Percentiles rank a stretch among this genome's conserved stretches.
Evolutionary conservation across 2,797 vertebrate genomes (phyloP).

Genomic region (Poliocrania exsul): DNA sequence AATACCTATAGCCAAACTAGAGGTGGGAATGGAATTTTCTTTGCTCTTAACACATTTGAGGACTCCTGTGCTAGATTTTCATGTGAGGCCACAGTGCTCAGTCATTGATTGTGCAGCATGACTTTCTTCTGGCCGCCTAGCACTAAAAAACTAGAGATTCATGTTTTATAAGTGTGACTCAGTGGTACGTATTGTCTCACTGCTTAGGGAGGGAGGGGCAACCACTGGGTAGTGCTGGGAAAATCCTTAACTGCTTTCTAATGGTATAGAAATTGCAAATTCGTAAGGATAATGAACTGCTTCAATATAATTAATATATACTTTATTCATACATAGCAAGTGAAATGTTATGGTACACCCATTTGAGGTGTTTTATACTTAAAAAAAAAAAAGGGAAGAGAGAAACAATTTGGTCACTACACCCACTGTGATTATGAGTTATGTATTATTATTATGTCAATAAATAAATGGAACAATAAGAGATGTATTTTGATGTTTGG

Average conservation of each 20-base stretch:
- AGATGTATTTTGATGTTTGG: not conserved
- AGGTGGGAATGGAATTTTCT: not conserved
- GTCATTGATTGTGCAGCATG: not conserved
- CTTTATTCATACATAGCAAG: not conserved
- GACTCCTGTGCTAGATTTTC: not conserved
- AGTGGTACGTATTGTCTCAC: not conserved
- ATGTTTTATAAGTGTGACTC: not conserved
- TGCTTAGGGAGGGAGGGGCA: not conserved
- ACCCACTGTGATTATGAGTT: not conserved
- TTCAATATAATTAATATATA: not conserved
- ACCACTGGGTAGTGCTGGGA: not conserved
- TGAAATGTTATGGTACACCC: not conserved
- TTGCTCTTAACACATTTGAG: not conserved
- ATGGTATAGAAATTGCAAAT: not conserved
- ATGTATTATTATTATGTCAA: not conserved
- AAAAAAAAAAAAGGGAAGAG: not conserved
- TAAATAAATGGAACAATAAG: not conserved
- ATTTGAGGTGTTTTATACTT: not conserved
- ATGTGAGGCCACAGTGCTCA: rapidly evolving
- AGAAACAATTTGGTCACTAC: not conserved
- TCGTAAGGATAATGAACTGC: not conserved
- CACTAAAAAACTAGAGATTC: not conserved
- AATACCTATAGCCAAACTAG: not conserved
- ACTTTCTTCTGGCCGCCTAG: not conserved
- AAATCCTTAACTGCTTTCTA: not conserved